Conservation (phyloP, 2,888 invertebrate genomes). For the Tetragnatha montana region DNA sequence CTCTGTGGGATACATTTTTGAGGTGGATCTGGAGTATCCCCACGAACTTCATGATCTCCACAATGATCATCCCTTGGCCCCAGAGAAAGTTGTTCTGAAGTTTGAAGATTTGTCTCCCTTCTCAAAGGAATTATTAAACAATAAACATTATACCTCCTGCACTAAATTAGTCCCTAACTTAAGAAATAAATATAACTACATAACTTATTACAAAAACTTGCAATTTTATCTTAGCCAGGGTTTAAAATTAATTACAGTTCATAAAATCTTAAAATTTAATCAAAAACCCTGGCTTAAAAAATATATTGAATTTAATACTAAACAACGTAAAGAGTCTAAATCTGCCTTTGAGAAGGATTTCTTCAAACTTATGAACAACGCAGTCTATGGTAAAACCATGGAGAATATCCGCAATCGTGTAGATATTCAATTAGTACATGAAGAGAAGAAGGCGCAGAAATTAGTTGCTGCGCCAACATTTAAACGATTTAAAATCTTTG, state of each 20-base stretch:
- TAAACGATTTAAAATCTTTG: constrained; percentile 23
- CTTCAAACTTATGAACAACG: constrained; percentile 75
- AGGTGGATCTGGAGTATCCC: constrained; percentile 53
- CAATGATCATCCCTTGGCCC: constrained; percentile 58
- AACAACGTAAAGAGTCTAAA: constrained; percentile 72
- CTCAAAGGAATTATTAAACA: background rate
- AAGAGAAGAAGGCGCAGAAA: constrained; percentile 25
- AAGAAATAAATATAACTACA: constrained; percentile 71
- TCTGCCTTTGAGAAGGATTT: constrained; percentile 76
- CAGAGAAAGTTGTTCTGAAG: constrained; percentile 41
- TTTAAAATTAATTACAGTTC: constrained; percentile 41
- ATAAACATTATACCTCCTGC: background rate
- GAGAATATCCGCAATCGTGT: constrained; percentile 74
- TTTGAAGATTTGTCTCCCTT: background rate
- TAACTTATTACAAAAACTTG: constrained; percentile 72
- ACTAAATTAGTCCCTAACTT: constrained; percentile 65
- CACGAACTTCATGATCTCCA: constrained; percentile 18
- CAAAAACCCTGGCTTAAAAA: constrained; percentile 59
- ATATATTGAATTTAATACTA: constrained; percentile 71
- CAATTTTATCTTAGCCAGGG: constrained; percentile 71
- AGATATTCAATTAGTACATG: constrained; percentile 72
- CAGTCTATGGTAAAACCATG: constrained; percentile 75
- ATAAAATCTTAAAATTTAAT: constrained; percentile 29
- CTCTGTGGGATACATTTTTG: constrained; percentile 32
- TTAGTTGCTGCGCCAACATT: constrained; percentile 58